These are phyloP conservation scores for Rhipidura dahli DNA, from an alignment of 2,113 vertebrate species.

Conservation along the genomic window DNA sequence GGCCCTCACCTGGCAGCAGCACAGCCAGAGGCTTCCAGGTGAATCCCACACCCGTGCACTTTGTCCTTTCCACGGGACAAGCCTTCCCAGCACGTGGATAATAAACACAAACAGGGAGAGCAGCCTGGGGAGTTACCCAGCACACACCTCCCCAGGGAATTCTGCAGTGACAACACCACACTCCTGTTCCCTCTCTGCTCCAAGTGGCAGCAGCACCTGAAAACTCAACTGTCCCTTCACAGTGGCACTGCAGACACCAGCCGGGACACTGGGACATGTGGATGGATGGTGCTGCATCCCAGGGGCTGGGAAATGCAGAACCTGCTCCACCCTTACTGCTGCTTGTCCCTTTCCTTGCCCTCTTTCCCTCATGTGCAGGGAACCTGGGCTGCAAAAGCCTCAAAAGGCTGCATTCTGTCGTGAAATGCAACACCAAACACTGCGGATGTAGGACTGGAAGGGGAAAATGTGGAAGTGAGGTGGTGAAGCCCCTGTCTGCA, in stretches of 20 bases:
- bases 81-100: neutral
- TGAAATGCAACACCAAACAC: neutral
- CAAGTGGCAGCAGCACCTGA: neutral
- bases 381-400: neutral
- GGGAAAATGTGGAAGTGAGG: neutral
- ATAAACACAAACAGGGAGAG: neutral
- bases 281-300: neutral
- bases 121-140: neutral
- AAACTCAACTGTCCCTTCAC: neutral
- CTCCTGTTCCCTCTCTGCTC: neutral
- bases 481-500: neutral
- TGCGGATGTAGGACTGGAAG: accelerated
- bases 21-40: neutral
- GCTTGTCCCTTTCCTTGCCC: neutral
- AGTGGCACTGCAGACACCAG: neutral
- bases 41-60: neutral
- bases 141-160: neutral
- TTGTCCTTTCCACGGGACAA: neutral
- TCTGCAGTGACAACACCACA: neutral
- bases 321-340: neutral
- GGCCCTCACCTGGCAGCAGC: neutral
- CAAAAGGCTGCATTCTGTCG: neutral
- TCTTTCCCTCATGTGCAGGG: neutral
- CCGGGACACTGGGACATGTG: accelerated
- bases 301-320: neutral